Percentiles rank a stretch among this genome's conserved stretches.
phyloP scores from a whole-genome alignment of 1,140 invertebrate species.

The Lethocerus indicus region DNA sequence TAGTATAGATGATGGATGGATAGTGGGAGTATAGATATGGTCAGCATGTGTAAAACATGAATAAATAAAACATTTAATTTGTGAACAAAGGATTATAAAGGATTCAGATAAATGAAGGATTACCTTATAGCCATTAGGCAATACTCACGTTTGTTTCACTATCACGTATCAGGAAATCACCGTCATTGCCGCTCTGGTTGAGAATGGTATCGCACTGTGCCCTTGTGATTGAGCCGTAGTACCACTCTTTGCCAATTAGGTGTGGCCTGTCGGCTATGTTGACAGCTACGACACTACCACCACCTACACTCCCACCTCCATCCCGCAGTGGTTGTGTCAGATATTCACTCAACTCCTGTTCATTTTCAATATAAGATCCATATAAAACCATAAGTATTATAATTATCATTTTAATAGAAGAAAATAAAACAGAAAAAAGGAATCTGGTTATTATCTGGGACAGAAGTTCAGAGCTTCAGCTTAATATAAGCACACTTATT shows the following conservation, averaged over 20 bases:
- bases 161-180: slow-evolving; percentile 95
- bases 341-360: slow-evolving; percentile 69
- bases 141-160: slow-evolving; percentile 93
- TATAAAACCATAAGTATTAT: too few relatives aligned
- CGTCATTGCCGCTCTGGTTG: slow-evolving; percentile 85
- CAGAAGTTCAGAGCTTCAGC: too few relatives aligned
- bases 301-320: slow-evolving; percentile 20
- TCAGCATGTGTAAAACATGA: too few relatives aligned
- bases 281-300: slow-evolving; percentile 21
- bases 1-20: too few relatives aligned
- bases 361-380: too few relatives aligned
- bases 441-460: too few relatives aligned
- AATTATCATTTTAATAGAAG: too few relatives aligned
- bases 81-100: background rate
- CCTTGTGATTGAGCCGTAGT: slow-evolving; percentile 88
- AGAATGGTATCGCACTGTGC: slow-evolving; percentile 89
- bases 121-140: too few relatives aligned
- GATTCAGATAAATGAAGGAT: background rate
- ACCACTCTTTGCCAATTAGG: slow-evolving; percentile 76
- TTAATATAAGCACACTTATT: too few relatives aligned
- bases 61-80: background rate
- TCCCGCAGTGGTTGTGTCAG: slow-evolving; percentile 47
- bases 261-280: slow-evolving; percentile 40
- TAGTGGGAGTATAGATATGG: too few relatives aligned
- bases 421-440: too few relatives aligned